These are phyloP conservation scores for Sebastes alutus DNA, from an alignment of 2,797 vertebrate genomes.

Conservation along the genomic window DNA sequence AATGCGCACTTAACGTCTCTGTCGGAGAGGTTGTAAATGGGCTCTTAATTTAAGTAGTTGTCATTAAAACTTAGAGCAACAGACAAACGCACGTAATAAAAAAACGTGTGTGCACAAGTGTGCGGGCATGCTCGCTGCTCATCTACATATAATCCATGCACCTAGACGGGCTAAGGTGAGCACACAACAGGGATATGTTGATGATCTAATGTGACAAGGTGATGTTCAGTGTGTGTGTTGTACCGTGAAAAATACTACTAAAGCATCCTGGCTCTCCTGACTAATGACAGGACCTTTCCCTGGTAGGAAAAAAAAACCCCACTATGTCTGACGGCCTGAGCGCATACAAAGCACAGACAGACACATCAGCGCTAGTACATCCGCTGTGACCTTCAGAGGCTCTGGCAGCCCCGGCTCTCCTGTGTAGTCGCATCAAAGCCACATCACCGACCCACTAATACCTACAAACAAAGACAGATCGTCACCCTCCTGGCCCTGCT, in stretches of 20 bases:
- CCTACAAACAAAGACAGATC: conserved; percentile 70
- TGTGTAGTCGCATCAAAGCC: conserved; percentile 71
- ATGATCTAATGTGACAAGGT: conserved; percentile 65
- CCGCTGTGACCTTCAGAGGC: conserved; percentile 72
- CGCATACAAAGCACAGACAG: conserved; percentile 36
- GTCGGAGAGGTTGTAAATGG: conserved; percentile 58
- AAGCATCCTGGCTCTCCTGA: conserved; percentile 49
- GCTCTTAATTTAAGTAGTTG: conserved; percentile 66
- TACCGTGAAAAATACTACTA: conserved; percentile 51
- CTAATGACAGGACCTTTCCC: conserved; percentile 64
- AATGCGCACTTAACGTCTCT: conserved; percentile 57
- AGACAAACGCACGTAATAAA: conserved; percentile 4
- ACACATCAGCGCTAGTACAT: conserved; percentile 50
- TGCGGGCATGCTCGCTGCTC: background rate
- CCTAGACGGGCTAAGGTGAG: conserved; percentile 11
- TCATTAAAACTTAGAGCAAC: conserved; percentile 62
- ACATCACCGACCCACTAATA: conserved; percentile 65
- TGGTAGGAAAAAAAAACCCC: conserved; percentile 10
- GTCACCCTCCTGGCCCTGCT: conserved; percentile 31
- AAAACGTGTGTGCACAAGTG: background rate
- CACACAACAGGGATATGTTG: conserved; percentile 12
- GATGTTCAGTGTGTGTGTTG: conserved; percentile 54
- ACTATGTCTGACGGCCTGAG: conserved; percentile 41
- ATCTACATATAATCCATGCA: conserved; percentile 18
- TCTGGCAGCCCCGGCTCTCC: conserved; percentile 54